These are phyloP conservation scores for Dasyornis broadbenti DNA, from an alignment of 2,113 vertebrate genomes.

Conservation along the genomic window DNA sequence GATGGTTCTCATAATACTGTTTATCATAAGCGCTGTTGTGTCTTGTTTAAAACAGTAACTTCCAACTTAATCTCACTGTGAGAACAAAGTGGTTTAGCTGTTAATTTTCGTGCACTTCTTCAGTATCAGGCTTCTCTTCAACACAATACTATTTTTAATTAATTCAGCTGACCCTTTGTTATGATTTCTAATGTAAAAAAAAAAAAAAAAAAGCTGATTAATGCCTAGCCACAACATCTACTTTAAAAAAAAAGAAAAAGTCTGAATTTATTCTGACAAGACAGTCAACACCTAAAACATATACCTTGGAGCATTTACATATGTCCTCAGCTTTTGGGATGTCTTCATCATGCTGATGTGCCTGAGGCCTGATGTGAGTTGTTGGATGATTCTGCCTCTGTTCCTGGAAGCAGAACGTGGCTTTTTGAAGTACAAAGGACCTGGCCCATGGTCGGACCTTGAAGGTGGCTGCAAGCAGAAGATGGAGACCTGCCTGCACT, in stretches of 20 bases:
- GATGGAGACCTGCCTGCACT: background rate
- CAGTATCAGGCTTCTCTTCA: background rate
- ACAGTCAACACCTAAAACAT: background rate
- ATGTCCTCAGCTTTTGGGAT: background rate
- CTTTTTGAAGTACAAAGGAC: background rate
- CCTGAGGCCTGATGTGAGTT: background rate
- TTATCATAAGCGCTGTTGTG: background rate
- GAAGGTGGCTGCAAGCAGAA: background rate
- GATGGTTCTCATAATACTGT: background rate
- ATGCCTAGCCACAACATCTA: background rate
- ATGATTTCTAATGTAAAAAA: background rate
- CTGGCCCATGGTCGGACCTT: background rate
- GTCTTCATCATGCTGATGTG: background rate
- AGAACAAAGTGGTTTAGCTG: background rate
- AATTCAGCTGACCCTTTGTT: background rate
- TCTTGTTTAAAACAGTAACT: background rate
- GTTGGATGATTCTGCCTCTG: rapidly evolving
- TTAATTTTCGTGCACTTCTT: background rate
- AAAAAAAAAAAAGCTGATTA: background rate
- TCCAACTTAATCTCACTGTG: background rate
- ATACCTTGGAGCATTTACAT: background rate
- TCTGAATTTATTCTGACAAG: background rate
- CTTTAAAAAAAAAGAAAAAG: background rate
- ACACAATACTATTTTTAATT: background rate
- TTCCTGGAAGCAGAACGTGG: background rate